Evolutionary conservation across 2,888 invertebrate genomes (phyloP).

Genomic region (Eristalis tenax): DNA sequence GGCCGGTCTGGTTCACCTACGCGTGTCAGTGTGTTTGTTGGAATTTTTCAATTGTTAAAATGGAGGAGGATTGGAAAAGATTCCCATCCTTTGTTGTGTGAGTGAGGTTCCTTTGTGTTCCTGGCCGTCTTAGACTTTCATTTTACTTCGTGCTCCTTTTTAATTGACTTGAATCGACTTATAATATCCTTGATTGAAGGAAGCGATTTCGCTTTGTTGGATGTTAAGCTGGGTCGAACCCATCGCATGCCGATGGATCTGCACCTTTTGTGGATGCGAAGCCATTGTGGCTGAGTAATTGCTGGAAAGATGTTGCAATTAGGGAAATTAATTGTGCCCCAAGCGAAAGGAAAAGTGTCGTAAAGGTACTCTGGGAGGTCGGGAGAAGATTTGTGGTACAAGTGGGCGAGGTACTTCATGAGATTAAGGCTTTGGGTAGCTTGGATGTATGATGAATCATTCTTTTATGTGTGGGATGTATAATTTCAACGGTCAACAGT

Average conservation of each 20-base stretch:
- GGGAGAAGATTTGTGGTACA: not conserved
- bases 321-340: conserved; percentile 52
- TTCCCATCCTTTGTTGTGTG: conserved; percentile 16
- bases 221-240: conserved; percentile 19
- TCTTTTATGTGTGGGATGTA: too few relatives aligned
- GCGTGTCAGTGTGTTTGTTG: not conserved
- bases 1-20: not conserved
- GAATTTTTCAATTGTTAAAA: conserved; percentile 25
- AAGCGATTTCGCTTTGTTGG: conserved; percentile 38
- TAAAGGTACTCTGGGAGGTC: not conserved
- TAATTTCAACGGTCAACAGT: not conserved
- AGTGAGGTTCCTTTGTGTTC: not conserved
- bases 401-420: not conserved
- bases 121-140: not conserved
- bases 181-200: conserved; percentile 52
- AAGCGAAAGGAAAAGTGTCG: conserved; percentile 23
- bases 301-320: conserved; percentile 61
- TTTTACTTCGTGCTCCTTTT: not conserved
- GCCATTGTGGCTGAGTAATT: conserved; percentile 61
- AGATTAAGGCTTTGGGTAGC: not conserved
- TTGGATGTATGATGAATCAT: too few relatives aligned
- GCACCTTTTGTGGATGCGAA: conserved; percentile 8
- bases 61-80: conserved; percentile 28
- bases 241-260: conserved; percentile 15
- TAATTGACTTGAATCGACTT: conserved; percentile 54